Evolutionary conservation across 2,797 vertebrate species (phyloP), one percentile per base, ranked within the genome.

Genomic region (Protosalanx chinensis): DNA sequence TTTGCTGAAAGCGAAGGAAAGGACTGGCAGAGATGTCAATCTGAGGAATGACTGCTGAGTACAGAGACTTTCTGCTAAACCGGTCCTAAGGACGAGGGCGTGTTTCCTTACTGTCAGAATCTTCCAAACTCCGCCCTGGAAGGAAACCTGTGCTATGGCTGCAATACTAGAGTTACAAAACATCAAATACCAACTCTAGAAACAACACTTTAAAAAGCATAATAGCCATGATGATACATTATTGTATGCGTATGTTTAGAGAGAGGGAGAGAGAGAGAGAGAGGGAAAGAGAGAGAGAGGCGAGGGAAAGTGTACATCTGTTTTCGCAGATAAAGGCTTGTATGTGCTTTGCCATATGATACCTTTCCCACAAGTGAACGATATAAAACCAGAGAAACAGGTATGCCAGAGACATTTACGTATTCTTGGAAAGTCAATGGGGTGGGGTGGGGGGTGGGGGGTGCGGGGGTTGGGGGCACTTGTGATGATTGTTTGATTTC

Each of bases 51-150:
- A 56, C 15, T 56, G 51, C 18, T 16, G 51, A n/a, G 15, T 56
- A n/a, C 51, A 56, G 51, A 56, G 51, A 56, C 51, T 56, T n/a
- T 56, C 51, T n/a, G 51, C 15, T 56, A 56, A 56, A 56, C 51
- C 51, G 51, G 51, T 56, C 51, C 51, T 56, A 4, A 56, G 18
- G 51, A 56, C 51, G 51, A 56, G 51, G 51, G 51, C 51, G 51
- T 16, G 51, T 16, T 56, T 56, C 5, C 5, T 56, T 56, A n/a
- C 18, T 56, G 51, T 56, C 18, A 56, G 15, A 56, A n/a, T 6
- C 51, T 56, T 56, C 51, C 18, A 56, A 56, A 56, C 51, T 56
- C 41, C 51, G 51, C 51, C 51, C 51, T 18, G 51, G 16, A 56
- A 13, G 12, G 41, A 46, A 46, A 46, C 13, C 8, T 46, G 10